Percentiles rank a stretch among this genome's conserved stretches.
These are phyloP conservation scores for Parnassius smintheus DNA, from an alignment of 2,888 invertebrate species.

Conservation along the genomic window DNA sequence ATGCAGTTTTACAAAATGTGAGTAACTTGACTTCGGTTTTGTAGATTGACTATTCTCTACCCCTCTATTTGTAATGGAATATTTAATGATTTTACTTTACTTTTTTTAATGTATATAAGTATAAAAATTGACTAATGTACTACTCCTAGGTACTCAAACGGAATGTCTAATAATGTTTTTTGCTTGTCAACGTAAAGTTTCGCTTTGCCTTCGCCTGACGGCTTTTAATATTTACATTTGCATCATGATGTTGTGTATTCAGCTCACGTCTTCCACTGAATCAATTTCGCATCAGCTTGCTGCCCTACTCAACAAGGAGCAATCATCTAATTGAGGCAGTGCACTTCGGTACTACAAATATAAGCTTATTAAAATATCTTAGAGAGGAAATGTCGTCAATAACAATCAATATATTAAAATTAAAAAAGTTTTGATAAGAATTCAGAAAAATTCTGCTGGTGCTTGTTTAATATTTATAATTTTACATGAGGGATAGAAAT, in stretches of 20 bases:
- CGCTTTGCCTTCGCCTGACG: slow-evolving; percentile 45
- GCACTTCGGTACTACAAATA: slow-evolving; percentile 8
- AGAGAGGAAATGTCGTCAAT: neutral
- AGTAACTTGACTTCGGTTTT: too few relatives aligned
- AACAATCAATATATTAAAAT: too few relatives aligned
- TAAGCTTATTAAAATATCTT: neutral
- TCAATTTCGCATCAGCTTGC: slow-evolving; percentile 73
- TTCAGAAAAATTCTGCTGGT: too few relatives aligned
- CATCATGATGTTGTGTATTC: slow-evolving; percentile 61
- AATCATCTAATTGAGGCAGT: slow-evolving; percentile 21
- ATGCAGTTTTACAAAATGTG: too few relatives aligned
- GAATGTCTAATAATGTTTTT: slow-evolving; percentile 65
- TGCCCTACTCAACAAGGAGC: slow-evolving; percentile 34
- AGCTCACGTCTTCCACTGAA: slow-evolving; percentile 71
- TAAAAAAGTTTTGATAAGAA: too few relatives aligned
- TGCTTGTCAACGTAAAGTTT: slow-evolving; percentile 68
- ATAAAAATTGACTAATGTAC: too few relatives aligned
- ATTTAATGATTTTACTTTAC: too few relatives aligned
- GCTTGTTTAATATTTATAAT: too few relatives aligned
- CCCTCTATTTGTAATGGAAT: too few relatives aligned
- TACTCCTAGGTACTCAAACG: slow-evolving; percentile 42
- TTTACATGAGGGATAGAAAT: too few relatives aligned
- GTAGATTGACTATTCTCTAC: too few relatives aligned
- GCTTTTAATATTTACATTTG: slow-evolving; percentile 59
- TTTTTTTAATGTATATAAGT: too few relatives aligned